phyloP scores from a whole-genome alignment of 2,888 invertebrate genomes.

The Hermodice carunculata region DNA sequence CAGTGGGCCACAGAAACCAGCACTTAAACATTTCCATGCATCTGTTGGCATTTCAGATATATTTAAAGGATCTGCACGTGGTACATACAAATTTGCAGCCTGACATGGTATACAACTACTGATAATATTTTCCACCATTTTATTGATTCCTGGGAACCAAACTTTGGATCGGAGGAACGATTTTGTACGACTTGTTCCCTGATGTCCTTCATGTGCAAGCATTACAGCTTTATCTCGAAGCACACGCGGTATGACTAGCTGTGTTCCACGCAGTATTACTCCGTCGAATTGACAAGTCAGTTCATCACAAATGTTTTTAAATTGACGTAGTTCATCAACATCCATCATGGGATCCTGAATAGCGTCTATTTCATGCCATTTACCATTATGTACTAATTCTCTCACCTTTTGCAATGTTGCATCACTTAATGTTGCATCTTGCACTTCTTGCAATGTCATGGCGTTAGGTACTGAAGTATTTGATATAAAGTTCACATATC shows the following conservation, averaged over 20 bases:
- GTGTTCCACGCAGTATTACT: conserved; percentile 10
- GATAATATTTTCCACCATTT: conserved; percentile 11
- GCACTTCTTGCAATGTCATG: background rate
- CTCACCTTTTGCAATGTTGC: background rate
- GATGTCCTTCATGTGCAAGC: conserved; percentile 22
- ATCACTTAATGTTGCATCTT: background rate
- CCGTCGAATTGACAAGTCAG: too few relatives aligned
- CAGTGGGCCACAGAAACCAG: conserved; percentile 7
- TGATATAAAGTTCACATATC: conserved; percentile 26
- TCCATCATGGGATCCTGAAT: background rate
- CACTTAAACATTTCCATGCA: conserved; percentile 13
- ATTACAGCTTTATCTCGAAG: background rate
- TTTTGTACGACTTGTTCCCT: conserved; percentile 19
- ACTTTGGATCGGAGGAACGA: conserved; percentile 13
- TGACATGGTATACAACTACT: conserved; percentile 7
- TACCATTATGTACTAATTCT: background rate
- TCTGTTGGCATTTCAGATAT: background rate
- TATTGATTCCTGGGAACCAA: conserved; percentile 29
- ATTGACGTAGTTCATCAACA: too few relatives aligned
- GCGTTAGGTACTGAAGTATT: conserved; percentile 22
- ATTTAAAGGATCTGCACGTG: conserved; percentile 10
- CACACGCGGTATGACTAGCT: conserved; percentile 2
- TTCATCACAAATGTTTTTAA: too few relatives aligned
- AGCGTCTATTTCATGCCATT: background rate
- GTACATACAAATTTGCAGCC: background rate